Base-by-base conservation (phyloP, 2,113 vertebrate genomes). In the Phyllostomus hastatus region DNA sequence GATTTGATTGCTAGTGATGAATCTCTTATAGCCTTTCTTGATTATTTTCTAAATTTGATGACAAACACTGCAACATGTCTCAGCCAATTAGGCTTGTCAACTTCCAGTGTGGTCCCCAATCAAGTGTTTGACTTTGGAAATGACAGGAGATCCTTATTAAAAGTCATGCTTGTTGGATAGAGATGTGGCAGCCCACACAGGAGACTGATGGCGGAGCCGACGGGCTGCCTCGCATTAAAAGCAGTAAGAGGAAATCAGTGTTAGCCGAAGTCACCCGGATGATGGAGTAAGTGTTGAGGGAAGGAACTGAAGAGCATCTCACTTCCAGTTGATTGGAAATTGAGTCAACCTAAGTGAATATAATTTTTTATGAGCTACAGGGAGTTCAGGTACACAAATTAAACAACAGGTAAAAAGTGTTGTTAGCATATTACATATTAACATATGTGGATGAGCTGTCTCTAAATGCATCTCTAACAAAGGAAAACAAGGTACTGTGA, bases 31-130 rank as follows among this genome's bases (percentile, higher is more conserved):
- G 61, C 91, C 16, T 85, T 97, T 48, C 83, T 97, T 98, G 86
- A 97, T 97, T 88, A 96, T 98, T 97, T 98, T 88, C 81, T 95
- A 94, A 17, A 86, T 96, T 52, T 96, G 85, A 95, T 97, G 95
- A 95, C 66, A 96, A 97, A 93, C 88, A 96, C 28, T 96, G 91
- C 96, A 64, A 85, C 90, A 48, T 88, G 85, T 96, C 94, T 48
- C 90, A 96, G 95, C 97, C 81, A 76, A 92, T 97, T 97, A 98
- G 46, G 41, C 48, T 97, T 97, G 46, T 96, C 96, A 98, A 33
- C 46, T 97, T 92, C 67, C 59, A 91, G 15, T 61, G 35, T 93
- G 79, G 89, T 97, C 28, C 16, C 73, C 95, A 95, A 67, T 98
- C 9, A 92, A 97, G 69, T 41, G 41, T 96, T 97, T 97, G 93